Evolutionary conservation across 2,113 vertebrate species (phyloP).

Genomic region (Sylvia atricapilla): DNA sequence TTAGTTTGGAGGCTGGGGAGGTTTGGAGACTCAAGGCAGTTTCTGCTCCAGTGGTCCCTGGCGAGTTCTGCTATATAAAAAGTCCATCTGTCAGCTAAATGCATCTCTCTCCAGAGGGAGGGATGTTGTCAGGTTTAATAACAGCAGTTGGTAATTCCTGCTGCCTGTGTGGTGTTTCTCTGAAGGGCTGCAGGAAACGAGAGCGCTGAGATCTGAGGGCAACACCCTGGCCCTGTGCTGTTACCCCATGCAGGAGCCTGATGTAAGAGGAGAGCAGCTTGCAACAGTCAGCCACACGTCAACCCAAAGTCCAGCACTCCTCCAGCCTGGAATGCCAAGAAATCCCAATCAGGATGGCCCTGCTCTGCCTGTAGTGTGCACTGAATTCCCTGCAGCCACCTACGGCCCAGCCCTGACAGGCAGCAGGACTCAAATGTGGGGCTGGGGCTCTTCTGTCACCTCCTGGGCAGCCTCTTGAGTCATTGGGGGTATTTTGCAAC

Average conservation of each 20-base stretch:
- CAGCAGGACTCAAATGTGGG: not conserved
- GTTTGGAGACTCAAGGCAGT: not conserved
- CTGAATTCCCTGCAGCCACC: accelerated
- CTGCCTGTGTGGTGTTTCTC: not conserved
- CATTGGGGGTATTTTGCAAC: not conserved
- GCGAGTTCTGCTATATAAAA: not conserved
- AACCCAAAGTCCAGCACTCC: not conserved
- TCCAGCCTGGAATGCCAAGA: not conserved
- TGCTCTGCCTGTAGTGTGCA: not conserved
- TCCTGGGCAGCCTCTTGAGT: not conserved
- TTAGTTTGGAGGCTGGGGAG: not conserved
- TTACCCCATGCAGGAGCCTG: not conserved
- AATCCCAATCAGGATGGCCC: not conserved
- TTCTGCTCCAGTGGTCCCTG: not conserved
- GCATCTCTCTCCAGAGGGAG: not conserved
- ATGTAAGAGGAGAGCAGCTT: not conserved
- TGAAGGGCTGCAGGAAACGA: not conserved
- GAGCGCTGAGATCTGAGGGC: not conserved
- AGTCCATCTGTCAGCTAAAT: not conserved
- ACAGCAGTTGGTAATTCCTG: not conserved
- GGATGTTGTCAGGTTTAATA: not conserved
- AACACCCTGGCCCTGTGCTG: not conserved
- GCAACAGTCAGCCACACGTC: not conserved
- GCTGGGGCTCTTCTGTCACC: not conserved
- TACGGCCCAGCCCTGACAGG: accelerated